Evolutionary conservation across 2,888 invertebrate genomes (phyloP), one percentile per base, ranked within the genome.

Genomic region (Volucella inanis): DNA sequence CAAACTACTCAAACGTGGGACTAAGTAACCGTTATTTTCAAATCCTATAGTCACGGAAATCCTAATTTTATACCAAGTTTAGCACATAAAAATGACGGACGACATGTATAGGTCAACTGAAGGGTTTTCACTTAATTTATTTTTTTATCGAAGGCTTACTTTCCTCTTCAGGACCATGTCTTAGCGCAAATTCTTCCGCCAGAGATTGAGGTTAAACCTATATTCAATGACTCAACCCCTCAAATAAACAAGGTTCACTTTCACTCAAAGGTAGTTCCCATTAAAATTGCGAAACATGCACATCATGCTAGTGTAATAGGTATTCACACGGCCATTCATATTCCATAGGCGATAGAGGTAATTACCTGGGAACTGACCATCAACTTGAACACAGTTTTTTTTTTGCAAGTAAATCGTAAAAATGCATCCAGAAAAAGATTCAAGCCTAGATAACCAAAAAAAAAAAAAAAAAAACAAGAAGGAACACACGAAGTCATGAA

Each of bases 251-350:
- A 3, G 39, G 15, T 39, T 49, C 15, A 41, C n/a, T 62, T 76
- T 76, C 67, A 54, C 61, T 54, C 14, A 10, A n/a, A 11, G 8
- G n/a, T n/a, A 38, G 47, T 55, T 54, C 55, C 18, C 52, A 64
- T 64, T 62, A 39, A 70, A 68, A 70, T 49, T 41, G 55, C 55
- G 62, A 62, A 55, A 47, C 77, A 77, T 74, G 74, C 76, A 68
- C 43, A 67, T 50, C 50, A 61, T 64, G 54, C 1, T 47, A 55
- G 18, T 22, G 18, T 22, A 22, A 22, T 22, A 22, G 2, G 18
- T 22, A 22, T 3, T 22, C 18, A 22, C 18, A 22, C 18, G 18
- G 18, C 2, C 18, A 2, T 22, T 22, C 18, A 22, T 22, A 22
- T 22, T 22, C 18, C 18, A 22, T 62, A 38, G 52, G 45, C 45